Evolutionary conservation across 2,888 invertebrate genomes (phyloP).

Genomic region (Steromphala cineraria): DNA sequence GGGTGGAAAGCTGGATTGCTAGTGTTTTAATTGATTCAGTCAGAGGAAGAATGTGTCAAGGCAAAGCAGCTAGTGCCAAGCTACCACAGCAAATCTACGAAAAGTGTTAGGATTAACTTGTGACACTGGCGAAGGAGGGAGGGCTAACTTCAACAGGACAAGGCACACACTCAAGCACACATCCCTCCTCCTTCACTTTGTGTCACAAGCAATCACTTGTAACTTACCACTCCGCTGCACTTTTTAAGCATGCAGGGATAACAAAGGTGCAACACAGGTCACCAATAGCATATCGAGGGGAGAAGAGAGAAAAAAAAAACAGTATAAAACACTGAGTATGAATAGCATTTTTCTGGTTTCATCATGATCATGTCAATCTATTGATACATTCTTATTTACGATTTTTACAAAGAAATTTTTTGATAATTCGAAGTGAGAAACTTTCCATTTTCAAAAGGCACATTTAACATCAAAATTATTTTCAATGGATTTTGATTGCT

Average conservation of each 20-base stretch:
- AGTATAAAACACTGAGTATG: constrained; percentile 16
- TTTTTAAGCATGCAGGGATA: constrained; percentile 21
- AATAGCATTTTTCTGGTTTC: background rate
- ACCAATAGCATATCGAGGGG: constrained; percentile 20
- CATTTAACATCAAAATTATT: too few species aligned
- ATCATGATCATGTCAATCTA: too few species aligned
- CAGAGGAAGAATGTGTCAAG: too few species aligned
- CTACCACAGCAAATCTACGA: constrained; percentile 13
- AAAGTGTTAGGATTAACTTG: constrained; percentile 2
- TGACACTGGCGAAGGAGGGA: background rate
- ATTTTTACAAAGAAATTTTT: too few species aligned
- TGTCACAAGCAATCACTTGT: background rate
- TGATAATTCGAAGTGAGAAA: too few species aligned
- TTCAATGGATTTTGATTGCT: too few species aligned
- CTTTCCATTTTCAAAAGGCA: too few species aligned
- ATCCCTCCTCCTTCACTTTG: background rate
- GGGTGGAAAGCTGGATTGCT: background rate
- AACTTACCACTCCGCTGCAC: constrained; percentile 21
- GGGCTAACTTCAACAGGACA: background rate
- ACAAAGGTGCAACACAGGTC: constrained; percentile 21
- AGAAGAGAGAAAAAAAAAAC: constrained; percentile 6
- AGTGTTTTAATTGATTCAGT: too few species aligned
- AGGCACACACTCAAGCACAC: background rate
- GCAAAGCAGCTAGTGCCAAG: constrained; percentile 1
- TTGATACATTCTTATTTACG: too few species aligned